Percentiles rank a stretch among this genome's conserved stretches.
Evolutionary conservation across 2,888 invertebrate genomes (phyloP).

Genomic region (Meta bourneti): DNA sequence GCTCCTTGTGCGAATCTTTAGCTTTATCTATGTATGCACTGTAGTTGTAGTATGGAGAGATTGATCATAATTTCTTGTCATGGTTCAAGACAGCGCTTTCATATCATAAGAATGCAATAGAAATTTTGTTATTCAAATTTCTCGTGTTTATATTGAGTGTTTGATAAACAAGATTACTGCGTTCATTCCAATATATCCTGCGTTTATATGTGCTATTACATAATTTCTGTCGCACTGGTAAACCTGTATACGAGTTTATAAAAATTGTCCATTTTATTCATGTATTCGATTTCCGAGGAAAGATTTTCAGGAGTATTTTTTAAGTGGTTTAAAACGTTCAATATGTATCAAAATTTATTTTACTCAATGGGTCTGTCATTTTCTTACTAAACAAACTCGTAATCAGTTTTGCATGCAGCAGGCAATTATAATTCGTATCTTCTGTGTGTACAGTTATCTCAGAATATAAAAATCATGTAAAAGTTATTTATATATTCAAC

Average conservation of each 20-base stretch:
- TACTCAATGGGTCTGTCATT: too few relatives aligned
- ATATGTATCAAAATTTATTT: too few relatives aligned
- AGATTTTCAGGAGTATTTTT: too few relatives aligned
- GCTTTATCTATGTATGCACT: conserved; percentile 64
- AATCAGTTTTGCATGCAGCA: conserved; percentile 34
- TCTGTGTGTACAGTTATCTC: conserved; percentile 39
- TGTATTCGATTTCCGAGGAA: too few relatives aligned
- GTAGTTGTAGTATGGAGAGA: conserved; percentile 47
- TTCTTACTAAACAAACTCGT: conserved; percentile 6
- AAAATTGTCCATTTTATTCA: not conserved
- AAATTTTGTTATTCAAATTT: conserved; percentile 18
- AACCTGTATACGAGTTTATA: conserved; percentile 46
- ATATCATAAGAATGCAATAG: conserved; percentile 33
- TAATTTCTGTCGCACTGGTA: conserved; percentile 5
- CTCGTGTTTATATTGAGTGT: conserved; percentile 36
- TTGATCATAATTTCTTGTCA: conserved; percentile 28
- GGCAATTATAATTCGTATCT: conserved; percentile 3
- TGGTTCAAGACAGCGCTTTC: not conserved
- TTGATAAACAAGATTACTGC: conserved; percentile 58
- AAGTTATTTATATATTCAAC: conserved; percentile 27
- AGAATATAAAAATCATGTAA: conserved; percentile 22
- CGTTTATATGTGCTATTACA: conserved; percentile 42
- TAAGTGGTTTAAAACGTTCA: too few relatives aligned
- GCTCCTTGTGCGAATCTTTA: conserved; percentile 15
- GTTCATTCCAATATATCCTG: conserved; percentile 59